phyloP scores from a whole-genome alignment of 2,797 vertebrate genomes.

The Megalops cyprinoides region DNA sequence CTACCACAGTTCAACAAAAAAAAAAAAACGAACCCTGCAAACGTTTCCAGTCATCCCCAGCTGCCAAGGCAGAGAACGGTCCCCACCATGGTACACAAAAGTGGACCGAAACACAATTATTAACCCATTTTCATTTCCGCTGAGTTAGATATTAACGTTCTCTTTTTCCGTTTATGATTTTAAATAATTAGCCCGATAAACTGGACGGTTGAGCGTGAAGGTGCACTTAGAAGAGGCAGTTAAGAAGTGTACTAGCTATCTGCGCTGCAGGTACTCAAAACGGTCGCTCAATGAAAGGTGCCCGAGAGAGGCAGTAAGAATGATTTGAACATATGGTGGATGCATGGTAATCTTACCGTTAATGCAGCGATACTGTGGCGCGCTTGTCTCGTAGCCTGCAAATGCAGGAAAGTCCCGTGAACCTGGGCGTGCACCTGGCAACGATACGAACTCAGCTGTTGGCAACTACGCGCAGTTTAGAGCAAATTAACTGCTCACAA shows the following conservation, averaged over 20 bases:
- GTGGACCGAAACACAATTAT: not conserved
- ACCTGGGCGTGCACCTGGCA: slow-evolving; percentile 12
- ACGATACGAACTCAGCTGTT: not conserved
- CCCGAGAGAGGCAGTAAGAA: not conserved
- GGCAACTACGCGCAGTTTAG: not conserved
- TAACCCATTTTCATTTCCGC: not conserved
- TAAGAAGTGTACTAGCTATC: no score
- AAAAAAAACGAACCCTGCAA: not conserved
- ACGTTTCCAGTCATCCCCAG: not conserved
- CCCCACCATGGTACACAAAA: not conserved
- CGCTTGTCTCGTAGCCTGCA: not conserved
- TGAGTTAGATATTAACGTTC: not conserved
- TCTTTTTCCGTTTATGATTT: not conserved
- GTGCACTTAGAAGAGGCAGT: not conserved
- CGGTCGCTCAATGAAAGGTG: not conserved
- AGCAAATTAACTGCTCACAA: not conserved
- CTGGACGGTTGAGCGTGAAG: not conserved
- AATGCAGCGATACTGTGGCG: not conserved
- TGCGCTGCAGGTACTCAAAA: not conserved
- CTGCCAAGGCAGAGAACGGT: not conserved
- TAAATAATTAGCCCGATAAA: not conserved
- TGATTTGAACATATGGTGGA: not conserved
- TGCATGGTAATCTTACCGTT: not conserved
- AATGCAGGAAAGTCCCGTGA: not conserved
- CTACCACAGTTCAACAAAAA: not conserved